phyloP scores from a whole-genome alignment of 2,797 vertebrate genomes.

The Pipistrellus nathusii region DNA sequence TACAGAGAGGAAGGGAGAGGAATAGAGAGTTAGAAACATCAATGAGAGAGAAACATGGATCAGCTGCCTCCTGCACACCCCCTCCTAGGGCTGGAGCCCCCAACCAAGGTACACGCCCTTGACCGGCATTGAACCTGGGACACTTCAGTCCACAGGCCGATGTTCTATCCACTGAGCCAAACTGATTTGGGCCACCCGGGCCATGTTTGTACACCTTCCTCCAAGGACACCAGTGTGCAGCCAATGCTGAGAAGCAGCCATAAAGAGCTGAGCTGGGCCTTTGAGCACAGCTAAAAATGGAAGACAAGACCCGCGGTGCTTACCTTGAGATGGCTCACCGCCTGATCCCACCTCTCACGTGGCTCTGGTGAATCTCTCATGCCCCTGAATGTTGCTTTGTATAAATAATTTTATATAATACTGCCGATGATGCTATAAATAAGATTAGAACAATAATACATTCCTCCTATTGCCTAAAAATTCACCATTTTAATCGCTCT shows the following conservation, averaged over 20 bases:
- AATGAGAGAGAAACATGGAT: too few species aligned
- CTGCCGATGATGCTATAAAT: not conserved
- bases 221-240: not conserved
- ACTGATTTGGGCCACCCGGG: too few species aligned
- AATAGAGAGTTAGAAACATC: too few species aligned
- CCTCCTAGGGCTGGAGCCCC: too few species aligned
- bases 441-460: not conserved
- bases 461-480: not conserved
- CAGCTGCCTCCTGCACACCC: too few species aligned
- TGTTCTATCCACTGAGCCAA: too few species aligned
- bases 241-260: not conserved
- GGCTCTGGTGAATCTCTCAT: not conserved
- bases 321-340: not conserved
- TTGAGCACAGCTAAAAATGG: slow-evolving; percentile 88
- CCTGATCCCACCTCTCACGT: not conserved
- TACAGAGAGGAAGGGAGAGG: too few species aligned
- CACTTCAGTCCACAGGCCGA: too few species aligned
- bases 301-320: slow-evolving; percentile 83
- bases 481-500: not conserved
- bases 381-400: not conserved
- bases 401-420: not conserved
- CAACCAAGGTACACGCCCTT: too few species aligned
- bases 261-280: not conserved
- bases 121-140: too few species aligned
- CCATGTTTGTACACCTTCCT: not conserved